Conservation (phyloP, 2,113 vertebrate genomes). For the Myrmecobius fasciatus region DNA sequence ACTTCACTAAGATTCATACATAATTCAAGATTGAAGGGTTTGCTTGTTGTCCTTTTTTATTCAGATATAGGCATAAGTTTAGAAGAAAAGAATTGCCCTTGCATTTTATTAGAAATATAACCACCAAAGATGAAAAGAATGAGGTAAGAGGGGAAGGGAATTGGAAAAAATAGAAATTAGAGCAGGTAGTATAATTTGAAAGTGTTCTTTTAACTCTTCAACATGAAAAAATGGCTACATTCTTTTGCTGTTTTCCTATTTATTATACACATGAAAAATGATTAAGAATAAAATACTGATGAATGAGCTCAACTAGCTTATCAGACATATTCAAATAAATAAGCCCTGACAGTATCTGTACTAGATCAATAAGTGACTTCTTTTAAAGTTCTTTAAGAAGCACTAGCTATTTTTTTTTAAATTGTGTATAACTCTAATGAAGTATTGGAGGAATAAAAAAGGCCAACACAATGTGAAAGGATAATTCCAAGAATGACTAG, state of each 20-base stretch:
- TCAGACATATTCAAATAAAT: conserved; percentile 47
- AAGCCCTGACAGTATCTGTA: neutral
- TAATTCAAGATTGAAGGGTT: conserved; percentile 12
- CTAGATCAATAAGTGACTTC: neutral
- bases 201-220: conserved; percentile 24
- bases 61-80: conserved; percentile 32
- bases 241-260: conserved; percentile 34
- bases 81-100: conserved; percentile 46
- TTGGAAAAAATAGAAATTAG: conserved; percentile 21
- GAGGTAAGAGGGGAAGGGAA: conserved; percentile 18
- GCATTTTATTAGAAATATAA: conserved; percentile 41
- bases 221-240: conserved; percentile 12
- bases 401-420: neutral
- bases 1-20: conserved; percentile 33
- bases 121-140: conserved; percentile 18
- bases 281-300: neutral
- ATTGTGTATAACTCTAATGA: neutral
- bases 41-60: conserved; percentile 47
- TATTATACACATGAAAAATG: conserved; percentile 53
- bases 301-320: conserved; percentile 7
- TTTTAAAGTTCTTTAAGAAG: neutral
- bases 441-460: neutral
- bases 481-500: neutral
- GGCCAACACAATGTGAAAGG: neutral
- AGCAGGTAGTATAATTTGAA: conserved; percentile 32